Evolutionary conservation across 2,113 vertebrate species (phyloP).

Genomic region (Hiodon tergisus): DNA sequence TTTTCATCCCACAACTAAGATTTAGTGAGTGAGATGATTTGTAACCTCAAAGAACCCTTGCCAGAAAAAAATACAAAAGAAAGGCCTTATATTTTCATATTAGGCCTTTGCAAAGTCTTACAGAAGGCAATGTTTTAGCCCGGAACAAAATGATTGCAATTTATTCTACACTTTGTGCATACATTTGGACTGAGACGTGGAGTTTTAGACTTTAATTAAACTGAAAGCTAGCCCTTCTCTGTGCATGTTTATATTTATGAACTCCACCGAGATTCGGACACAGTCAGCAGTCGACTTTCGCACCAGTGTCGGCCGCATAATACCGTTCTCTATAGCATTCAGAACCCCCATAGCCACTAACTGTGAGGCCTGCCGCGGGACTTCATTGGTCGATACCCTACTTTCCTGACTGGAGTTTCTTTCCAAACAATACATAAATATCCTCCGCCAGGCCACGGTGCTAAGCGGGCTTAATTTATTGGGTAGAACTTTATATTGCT

Average conservation of each 20-base stretch:
- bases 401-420: constrained; percentile 13
- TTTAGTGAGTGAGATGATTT: background rate
- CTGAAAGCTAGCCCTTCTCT: background rate
- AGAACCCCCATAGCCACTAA: background rate
- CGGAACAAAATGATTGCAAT: too few species aligned
- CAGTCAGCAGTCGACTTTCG: background rate
- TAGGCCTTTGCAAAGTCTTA: background rate
- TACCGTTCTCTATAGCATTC: background rate
- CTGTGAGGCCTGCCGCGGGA: background rate
- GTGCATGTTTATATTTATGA: constrained; percentile 1
- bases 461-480: constrained; percentile 24
- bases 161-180: background rate
- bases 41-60: background rate
- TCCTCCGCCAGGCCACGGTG: constrained; percentile 19
- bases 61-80: background rate
- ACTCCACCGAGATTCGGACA: background rate
- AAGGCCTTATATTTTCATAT: background rate
- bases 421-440: constrained; percentile 22
- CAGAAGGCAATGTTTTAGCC: background rate
- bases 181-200: background rate
- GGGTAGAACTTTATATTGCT: constrained; percentile 24
- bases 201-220: constrained; percentile 7
- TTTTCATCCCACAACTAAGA: background rate
- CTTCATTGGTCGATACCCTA: constrained; percentile 3
- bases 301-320: background rate